These are phyloP conservation scores for Tortricodes alternella DNA, from an alignment of 2,888 invertebrate species.

Conservation along the genomic window DNA sequence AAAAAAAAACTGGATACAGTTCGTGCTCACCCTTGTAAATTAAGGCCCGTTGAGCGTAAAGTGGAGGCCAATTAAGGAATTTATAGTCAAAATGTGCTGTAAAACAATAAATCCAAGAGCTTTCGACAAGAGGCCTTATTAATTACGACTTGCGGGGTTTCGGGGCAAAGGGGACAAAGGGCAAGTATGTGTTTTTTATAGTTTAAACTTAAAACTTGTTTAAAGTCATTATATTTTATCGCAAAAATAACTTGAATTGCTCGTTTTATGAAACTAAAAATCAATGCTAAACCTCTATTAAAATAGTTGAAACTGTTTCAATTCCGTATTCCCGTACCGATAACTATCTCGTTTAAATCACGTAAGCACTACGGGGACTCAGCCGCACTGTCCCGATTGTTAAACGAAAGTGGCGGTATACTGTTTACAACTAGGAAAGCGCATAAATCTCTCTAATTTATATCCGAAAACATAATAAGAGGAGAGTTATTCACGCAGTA, in stretches of 20 bases:
- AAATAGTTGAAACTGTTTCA: conserved; percentile 23
- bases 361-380: conserved; percentile 51
- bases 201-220: conserved; percentile 2
- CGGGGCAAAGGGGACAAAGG: conserved; percentile 39
- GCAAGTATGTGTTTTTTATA: conserved; percentile 4
- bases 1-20: conserved; percentile 59
- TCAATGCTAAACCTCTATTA: too few species aligned
- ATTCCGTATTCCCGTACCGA: conserved; percentile 33
- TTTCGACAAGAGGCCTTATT: conserved; percentile 68
- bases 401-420: conserved; percentile 52
- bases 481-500: conserved; percentile 72
- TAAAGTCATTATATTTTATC: too few species aligned
- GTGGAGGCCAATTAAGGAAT: conserved; percentile 76
- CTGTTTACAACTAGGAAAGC: conserved; percentile 47
- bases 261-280: too few species aligned
- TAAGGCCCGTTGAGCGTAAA: conserved; percentile 71
- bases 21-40: conserved; percentile 75
- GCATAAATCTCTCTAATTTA: conserved; percentile 79
- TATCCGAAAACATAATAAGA: conserved; percentile 78
- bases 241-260: too few species aligned
- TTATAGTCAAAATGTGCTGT: conserved; percentile 75
- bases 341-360: conserved; percentile 54
- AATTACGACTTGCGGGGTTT: conserved; percentile 66
- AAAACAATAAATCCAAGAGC: conserved; percentile 79
- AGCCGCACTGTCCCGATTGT: conserved; percentile 47